A percentile compares a stretch with the other conserved stretches of the same genome.
These are phyloP conservation scores for Tragelaphus scriptus DNA, from an alignment of 2,113 vertebrate species.

Conservation along the genomic window DNA sequence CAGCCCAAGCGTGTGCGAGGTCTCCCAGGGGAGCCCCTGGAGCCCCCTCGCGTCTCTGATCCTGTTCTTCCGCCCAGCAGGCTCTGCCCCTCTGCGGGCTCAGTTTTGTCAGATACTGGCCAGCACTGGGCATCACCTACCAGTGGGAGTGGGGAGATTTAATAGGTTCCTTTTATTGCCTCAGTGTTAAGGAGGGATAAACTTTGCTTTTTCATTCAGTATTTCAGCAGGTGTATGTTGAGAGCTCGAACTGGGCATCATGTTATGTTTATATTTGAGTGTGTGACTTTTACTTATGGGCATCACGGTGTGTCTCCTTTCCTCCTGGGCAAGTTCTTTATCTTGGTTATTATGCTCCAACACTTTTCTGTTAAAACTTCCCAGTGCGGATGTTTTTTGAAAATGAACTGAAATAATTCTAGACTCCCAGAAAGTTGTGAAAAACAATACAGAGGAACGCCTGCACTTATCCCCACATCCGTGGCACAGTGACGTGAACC, in stretches of 20 bases:
- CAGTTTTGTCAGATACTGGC: background rate
- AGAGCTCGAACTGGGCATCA: background rate
- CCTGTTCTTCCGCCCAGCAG: background rate
- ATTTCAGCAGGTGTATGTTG: background rate
- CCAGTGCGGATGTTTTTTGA: background rate
- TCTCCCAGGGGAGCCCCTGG: background rate
- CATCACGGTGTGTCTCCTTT: background rate
- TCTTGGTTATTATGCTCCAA: background rate
- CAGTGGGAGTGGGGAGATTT: background rate
- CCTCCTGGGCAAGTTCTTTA: background rate
- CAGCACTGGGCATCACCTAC: background rate
- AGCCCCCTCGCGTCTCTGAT: background rate
- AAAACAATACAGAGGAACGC: background rate
- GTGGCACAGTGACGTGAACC: rapidly evolving
- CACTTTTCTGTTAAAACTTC: background rate
- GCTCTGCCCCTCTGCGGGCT: background rate
- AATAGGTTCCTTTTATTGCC: background rate
- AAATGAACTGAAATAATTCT: background rate
- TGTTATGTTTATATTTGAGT: background rate
- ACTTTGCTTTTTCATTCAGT: background rate
- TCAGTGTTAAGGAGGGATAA: background rate
- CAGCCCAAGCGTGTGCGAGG: background rate
- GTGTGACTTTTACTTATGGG: background rate
- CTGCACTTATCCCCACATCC: background rate
- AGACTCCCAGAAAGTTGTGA: background rate